Base-by-base conservation (phyloP, 2,888 invertebrate species). In the Ditylenchus weischeri region DNA sequence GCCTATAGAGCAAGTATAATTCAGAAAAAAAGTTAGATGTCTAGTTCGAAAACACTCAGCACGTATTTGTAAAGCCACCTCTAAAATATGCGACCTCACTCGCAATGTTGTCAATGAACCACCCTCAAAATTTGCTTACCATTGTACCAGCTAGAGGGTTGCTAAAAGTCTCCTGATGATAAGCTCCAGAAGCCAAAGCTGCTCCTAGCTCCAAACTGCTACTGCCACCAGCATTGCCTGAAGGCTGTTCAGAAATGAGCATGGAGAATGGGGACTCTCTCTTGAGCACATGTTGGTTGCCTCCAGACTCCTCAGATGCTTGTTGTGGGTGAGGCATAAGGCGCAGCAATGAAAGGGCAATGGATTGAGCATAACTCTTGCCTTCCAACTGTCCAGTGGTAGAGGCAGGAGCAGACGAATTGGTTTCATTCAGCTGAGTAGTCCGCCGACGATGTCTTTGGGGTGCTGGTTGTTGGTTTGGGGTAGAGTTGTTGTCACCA, bases 341-440 rank as follows among this genome's bases (percentile, higher is more conserved):
- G 48, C 65, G 36, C 51, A 70, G 60, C 38, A 70, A 35, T 23
- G 65, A 65, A 54, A 60, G 58, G 29, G 70, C 70, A 50, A 72
- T 60, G 21, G 51, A 29, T 57, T 70, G 59, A 18, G 66, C 59
- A 35, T 59, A 59, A 59, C 38, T 59, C 29, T 54, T 54, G 54
- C 23, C 54, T 11, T 4, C 54, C 29, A 54, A 23, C 13, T 54
- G 54, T 21, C 54, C 23, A 11, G 54, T 23, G 11, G 23, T 29
- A 8, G 23, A 23, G 23, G 51, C 57, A 18, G 18, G 43, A 38
- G 18, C 43, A 10, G 38, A 47, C 6, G 29, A 57, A 47, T 23
- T 36, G 62, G 15, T 23, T 18, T 48, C 47, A 36, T 29, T 36
- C 4, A 62, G 35, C 19, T 62, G 61, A n/a, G 36, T 36, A 21